Conservation (phyloP, 2,888 invertebrate genomes). For the Caradrina kadenii region DNA sequence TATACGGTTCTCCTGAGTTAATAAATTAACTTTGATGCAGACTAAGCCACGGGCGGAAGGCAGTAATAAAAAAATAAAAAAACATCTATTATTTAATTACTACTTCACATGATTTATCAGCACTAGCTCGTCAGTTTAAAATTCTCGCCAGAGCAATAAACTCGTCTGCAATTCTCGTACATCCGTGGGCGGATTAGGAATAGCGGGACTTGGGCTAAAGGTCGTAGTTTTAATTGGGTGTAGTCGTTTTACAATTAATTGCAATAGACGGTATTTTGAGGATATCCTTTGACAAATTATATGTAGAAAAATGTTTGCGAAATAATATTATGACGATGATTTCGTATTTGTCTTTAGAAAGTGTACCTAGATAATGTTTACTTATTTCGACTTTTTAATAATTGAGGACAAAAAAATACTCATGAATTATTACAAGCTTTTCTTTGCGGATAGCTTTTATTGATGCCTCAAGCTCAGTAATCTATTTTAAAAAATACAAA, state of each 20-base stretch:
- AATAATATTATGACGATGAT: background rate
- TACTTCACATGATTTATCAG: background rate
- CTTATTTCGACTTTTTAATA: too few relatives aligned
- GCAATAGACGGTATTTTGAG: background rate
- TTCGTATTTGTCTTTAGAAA: background rate
- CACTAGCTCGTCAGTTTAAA: background rate
- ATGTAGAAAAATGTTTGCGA: background rate
- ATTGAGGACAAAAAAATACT: too few relatives aligned
- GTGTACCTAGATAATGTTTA: background rate
- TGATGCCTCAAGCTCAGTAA: too few relatives aligned
- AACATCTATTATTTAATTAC: background rate
- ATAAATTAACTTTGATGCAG: too few relatives aligned
- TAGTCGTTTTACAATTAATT: constrained; percentile 22
- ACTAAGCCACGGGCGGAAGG: too few relatives aligned
- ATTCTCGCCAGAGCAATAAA: constrained; percentile 28
- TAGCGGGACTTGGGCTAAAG: constrained; percentile 36
- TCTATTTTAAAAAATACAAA: too few relatives aligned
- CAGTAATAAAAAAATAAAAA: too few relatives aligned
- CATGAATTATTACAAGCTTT: too few relatives aligned
- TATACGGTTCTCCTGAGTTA: too few relatives aligned
- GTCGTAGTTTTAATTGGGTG: constrained; percentile 41
- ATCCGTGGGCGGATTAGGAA: constrained; percentile 32
- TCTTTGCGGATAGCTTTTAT: too few relatives aligned
- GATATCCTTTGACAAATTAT: constrained; percentile 18
- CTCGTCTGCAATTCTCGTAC: constrained; percentile 24